Conservation (phyloP, 1,140 invertebrate genomes). For the Venustaconcha ellipsiformis region DNA sequence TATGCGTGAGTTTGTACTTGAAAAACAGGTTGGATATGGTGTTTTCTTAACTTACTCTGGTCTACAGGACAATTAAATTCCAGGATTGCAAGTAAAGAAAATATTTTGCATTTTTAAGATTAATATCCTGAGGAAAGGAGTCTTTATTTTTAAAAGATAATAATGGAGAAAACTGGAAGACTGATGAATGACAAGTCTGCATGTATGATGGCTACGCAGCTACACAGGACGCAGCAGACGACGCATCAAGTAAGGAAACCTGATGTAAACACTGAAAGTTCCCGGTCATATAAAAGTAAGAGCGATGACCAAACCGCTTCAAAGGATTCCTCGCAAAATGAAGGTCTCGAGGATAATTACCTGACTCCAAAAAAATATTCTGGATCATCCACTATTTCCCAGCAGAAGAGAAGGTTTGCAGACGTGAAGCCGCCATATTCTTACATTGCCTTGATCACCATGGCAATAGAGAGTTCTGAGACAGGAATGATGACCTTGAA, state of each 20-base stretch:
- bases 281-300: conserved; percentile 1
- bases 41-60: background rate
- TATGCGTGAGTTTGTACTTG: background rate
- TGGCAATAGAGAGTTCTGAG: conserved; percentile 66
- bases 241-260: conserved; percentile 5
- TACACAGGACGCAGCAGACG: background rate
- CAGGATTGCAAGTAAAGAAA: background rate
- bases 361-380: conserved; percentile 27
- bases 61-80: background rate
- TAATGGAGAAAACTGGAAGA: conserved; percentile 7
- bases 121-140: conserved; percentile 4
- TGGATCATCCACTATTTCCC: conserved; percentile 62
- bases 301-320: background rate
- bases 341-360: conserved; percentile 10
- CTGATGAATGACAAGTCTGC: conserved; percentile 14
- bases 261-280: conserved; percentile 14
- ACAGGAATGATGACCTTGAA: conserved; percentile 68
- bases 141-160: conserved; percentile 13
- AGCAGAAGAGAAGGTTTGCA: conserved; percentile 61
- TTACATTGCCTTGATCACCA: conserved; percentile 69
- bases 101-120: background rate
- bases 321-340: conserved; percentile 8
- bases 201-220: background rate
- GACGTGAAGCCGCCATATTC: conserved; percentile 69
- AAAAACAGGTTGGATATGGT: background rate